These are phyloP conservation scores for Lacerta bilineata DNA, from an alignment of 2,797 vertebrate genomes.

Conservation along the genomic window DNA sequence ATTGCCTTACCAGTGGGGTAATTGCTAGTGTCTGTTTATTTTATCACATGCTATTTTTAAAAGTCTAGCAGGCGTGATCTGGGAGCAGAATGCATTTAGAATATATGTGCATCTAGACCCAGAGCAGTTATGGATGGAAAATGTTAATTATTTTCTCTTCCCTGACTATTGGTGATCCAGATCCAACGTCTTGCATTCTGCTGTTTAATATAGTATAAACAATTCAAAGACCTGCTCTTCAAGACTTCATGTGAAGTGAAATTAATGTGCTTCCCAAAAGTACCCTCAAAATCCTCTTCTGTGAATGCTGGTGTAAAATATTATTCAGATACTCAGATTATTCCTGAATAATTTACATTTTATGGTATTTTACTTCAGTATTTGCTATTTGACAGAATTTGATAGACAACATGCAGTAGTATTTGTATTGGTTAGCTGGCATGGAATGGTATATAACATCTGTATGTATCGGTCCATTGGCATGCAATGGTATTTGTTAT, in stretches of 20 bases:
- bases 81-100: neutral
- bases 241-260: neutral
- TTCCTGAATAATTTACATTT: neutral
- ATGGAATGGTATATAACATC: neutral
- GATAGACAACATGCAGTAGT: neutral
- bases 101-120: neutral
- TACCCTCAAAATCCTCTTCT: neutral
- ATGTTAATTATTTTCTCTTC: neutral
- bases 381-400: neutral
- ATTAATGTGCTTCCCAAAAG: neutral
- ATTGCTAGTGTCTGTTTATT: neutral
- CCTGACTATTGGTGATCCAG: neutral
- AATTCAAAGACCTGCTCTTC: neutral
- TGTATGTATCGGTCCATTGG: neutral
- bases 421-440: neutral
- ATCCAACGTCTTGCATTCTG: neutral
- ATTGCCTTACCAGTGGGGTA: constrained; percentile 23
- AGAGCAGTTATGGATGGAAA: neutral
- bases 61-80: neutral
- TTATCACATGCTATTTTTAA: constrained; percentile 23
- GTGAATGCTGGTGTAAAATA: neutral
- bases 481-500: neutral
- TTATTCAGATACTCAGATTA: neutral
- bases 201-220: neutral
- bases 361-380: neutral